Evolutionary conservation across 2,797 vertebrate species (phyloP).

Genomic region (Hirundo rustica): DNA sequence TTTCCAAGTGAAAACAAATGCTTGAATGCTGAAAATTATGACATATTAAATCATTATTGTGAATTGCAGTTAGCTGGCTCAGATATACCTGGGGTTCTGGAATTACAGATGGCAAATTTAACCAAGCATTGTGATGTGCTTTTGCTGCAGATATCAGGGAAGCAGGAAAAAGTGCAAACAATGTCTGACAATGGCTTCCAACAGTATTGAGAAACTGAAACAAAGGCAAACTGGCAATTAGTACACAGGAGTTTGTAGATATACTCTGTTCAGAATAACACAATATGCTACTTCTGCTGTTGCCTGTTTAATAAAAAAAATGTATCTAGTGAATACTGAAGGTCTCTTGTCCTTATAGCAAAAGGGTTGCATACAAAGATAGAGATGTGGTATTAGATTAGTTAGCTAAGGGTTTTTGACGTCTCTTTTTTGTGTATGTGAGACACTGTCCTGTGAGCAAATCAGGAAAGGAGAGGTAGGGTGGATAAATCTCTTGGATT

Average conservation of each 20-base stretch:
- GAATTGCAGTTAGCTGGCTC: conserved; percentile 26
- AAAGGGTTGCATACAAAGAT: not conserved
- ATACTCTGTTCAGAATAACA: not conserved
- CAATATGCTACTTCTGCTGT: not conserved
- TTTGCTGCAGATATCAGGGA: not conserved
- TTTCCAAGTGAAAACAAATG: conserved; percentile 18
- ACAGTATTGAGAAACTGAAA: not conserved
- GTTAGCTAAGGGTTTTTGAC: not conserved
- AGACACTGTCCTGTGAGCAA: not conserved
- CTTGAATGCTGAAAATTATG: conserved; percentile 30
- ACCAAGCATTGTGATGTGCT: not conserved
- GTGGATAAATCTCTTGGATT: not conserved
- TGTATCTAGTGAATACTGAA: not conserved
- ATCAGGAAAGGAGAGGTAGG: fast-evolving
- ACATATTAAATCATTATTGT: conserved; percentile 20
- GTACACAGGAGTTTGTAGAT: not conserved
- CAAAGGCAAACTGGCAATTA: not conserved
- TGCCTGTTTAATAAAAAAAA: not conserved
- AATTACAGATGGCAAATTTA: conserved; percentile 34
- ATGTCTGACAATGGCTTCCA: not conserved
- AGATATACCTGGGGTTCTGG: conserved; percentile 11
- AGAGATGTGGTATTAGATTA: not conserved
- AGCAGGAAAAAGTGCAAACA: not conserved
- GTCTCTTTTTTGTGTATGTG: not conserved
- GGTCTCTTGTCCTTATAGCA: not conserved